Evolutionary conservation across 2,797 vertebrate species (phyloP), one percentile per base, ranked within the genome.

Genomic region (Aulostomus chinensis): DNA sequence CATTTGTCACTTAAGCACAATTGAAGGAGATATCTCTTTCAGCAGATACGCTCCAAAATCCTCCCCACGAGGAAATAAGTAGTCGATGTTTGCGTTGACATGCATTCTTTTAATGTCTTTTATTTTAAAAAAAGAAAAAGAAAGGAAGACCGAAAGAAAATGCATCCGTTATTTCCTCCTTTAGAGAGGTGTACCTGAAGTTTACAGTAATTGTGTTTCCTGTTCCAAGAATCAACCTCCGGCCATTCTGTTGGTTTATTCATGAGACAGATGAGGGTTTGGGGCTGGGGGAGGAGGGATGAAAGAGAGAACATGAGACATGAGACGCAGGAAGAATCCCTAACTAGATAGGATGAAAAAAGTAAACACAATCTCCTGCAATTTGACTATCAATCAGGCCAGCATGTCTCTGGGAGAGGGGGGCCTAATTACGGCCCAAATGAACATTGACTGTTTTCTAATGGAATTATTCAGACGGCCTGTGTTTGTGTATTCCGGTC

Each of bases 381-480:
- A 81, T 86, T 81, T 89, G 62, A 77, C 75, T 76, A 84, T 85
- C 80, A 85, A 86, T 88, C 78, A 78, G 76, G 54, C 53, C 70
- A 28, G 53, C 51, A 61, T 81, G 71, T 84, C 77, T 83, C 46
- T 37, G 60, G 37, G 73, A 81, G 73, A 80, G 41, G 62, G n/a
- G 59, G 51, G 52, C 64, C 78, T 87, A 83, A 90, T 90, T 89
- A 86, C 29, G 33, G 68, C 64, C 58, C 64, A 85, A 87, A 87
- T 83, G 74, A 86, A 84, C 87, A 83, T 79, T 69, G 85, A 85
- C 81, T 81, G 67, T 80, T 81, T 86, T 87, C 83, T 84, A 86
- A 88, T 87, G 72, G 67, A 87, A 87, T 86, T 80, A 87, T 86
- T 87, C 72, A 84, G 76, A 73, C 64, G 58, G 80, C 34, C 51